These are phyloP conservation scores for Serripes groenlandicus DNA, from an alignment of 2,888 invertebrate species.

Conservation along the genomic window DNA sequence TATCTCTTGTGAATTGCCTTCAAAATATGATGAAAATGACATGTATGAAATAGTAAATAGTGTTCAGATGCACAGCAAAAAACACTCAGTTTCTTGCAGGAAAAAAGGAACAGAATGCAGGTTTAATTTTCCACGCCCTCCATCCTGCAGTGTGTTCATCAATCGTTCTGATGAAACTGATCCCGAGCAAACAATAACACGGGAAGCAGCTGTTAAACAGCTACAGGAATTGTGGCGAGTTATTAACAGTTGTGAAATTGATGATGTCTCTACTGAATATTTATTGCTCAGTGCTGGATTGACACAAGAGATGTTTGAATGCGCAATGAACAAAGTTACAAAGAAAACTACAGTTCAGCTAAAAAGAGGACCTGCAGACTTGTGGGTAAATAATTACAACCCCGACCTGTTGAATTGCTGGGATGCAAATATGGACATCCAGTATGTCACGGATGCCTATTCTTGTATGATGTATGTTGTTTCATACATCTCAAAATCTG, in stretches of 20 bases:
- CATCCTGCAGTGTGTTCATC: constrained; percentile 48
- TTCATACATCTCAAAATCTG: too few species aligned
- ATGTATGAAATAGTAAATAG: background rate
- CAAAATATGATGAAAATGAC: too few species aligned
- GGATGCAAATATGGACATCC: too few species aligned
- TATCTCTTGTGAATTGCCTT: constrained; percentile 1
- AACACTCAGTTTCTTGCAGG: constrained; percentile 17
- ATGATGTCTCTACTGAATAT: constrained; percentile 5
- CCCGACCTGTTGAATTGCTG: too few species aligned
- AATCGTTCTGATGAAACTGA: constrained; percentile 39
- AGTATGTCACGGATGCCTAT: too few species aligned
- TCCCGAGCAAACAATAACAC: background rate
- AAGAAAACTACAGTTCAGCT: too few species aligned
- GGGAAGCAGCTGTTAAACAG: background rate
- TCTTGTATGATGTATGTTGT: too few species aligned
- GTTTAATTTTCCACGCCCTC: constrained; percentile 57
- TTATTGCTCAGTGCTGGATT: background rate
- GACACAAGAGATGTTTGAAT: background rate
- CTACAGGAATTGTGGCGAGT: background rate
- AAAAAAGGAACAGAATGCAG: constrained; percentile 37
- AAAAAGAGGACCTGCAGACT: too few species aligned
- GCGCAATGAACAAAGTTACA: background rate
- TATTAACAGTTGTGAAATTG: background rate
- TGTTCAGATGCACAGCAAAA: background rate
- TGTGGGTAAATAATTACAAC: too few species aligned